These are phyloP conservation scores for Geotrypetes seraphini DNA, from an alignment of 2,797 vertebrate species.

Conservation along the genomic window DNA sequence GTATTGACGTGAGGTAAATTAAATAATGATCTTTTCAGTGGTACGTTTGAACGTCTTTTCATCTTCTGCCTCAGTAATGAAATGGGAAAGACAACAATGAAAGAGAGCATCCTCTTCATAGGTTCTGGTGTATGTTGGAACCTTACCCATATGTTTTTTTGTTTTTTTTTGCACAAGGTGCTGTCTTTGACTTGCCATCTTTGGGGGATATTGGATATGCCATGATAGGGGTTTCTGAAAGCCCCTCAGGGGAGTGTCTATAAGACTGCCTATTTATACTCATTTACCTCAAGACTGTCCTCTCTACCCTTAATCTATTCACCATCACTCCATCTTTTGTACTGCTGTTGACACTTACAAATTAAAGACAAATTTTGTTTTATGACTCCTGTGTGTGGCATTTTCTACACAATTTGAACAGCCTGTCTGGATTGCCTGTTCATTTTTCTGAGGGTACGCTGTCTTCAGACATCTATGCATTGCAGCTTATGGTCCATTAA, in stretches of 20 bases:
- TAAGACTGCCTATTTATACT: constrained; percentile 92
- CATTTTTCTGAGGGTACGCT: too few relatives aligned
- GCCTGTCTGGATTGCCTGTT: too few relatives aligned
- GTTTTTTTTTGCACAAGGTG: constrained; percentile 70
- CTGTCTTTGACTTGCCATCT: constrained; percentile 81
- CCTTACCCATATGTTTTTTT: constrained; percentile 71
- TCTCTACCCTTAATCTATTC: constrained; percentile 92
- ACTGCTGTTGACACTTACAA: constrained; percentile 99
- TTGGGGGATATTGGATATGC: constrained; percentile 78
- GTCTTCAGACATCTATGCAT: too few relatives aligned
- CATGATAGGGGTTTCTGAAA: constrained; percentile 56
- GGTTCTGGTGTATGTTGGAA: constrained; percentile 70
- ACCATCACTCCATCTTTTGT: constrained; percentile 99
- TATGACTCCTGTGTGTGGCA: constrained; percentile 53
- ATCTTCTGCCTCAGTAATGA: constrained; percentile 84
- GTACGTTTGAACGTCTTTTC: constrained; percentile 79
- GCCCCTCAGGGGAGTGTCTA: constrained; percentile 65
- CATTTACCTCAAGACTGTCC: constrained; percentile 99
- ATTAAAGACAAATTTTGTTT: constrained; percentile 99
- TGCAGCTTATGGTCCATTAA: too few relatives aligned
- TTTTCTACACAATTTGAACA: constrained; percentile 28
- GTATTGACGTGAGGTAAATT: constrained; percentile 98
- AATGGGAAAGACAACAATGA: constrained; percentile 71
- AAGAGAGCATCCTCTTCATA: constrained; percentile 61
- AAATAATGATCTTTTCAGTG: constrained; percentile 84